These are phyloP conservation scores for Eleginops maclovinus DNA, from an alignment of 2,113 vertebrate species.

Conservation along the genomic window DNA sequence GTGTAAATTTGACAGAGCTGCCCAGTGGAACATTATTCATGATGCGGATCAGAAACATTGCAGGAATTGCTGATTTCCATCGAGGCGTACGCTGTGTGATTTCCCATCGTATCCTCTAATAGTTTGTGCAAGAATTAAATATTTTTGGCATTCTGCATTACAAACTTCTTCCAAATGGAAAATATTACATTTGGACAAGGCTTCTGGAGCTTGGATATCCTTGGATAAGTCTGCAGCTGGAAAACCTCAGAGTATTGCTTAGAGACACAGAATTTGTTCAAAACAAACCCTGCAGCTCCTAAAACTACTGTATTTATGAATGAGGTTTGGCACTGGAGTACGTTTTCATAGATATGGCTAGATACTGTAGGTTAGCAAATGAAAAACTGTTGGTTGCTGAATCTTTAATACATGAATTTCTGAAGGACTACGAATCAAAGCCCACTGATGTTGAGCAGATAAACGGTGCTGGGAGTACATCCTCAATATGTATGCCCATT, in stretches of 20 bases:
- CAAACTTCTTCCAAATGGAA: slow-evolving; percentile 60
- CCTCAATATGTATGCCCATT: not conserved
- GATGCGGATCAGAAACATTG: slow-evolving; percentile 58
- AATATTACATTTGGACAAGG: slow-evolving; percentile 73
- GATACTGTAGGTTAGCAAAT: slow-evolving; percentile 36
- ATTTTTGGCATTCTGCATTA: slow-evolving; percentile 50
- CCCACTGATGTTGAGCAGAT: slow-evolving; percentile 2
- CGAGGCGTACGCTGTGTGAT: slow-evolving; percentile 45
- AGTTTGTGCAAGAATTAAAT: slow-evolving; percentile 59
- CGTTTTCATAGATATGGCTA: slow-evolving; percentile 38
- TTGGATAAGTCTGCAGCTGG: slow-evolving; percentile 51
- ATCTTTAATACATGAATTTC: slow-evolving; percentile 16
- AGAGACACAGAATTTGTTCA: slow-evolving; percentile 44
- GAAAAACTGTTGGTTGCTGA: slow-evolving; percentile 20
- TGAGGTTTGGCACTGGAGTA: slow-evolving; percentile 41
- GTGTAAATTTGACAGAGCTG: slow-evolving; percentile 60
- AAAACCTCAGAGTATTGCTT: slow-evolving; percentile 60
- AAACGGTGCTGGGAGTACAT: not conserved
- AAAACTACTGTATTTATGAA: slow-evolving; percentile 47
- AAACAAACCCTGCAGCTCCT: slow-evolving; percentile 57
- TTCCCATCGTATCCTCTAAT: slow-evolving; percentile 42
- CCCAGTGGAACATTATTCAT: slow-evolving; percentile 59
- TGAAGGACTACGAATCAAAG: slow-evolving; percentile 1
- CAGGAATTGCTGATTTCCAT: slow-evolving; percentile 67
- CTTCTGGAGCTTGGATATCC: slow-evolving; percentile 52